Percentiles rank a stretch among this genome's conserved stretches.
Evolutionary conservation across 2,888 invertebrate species (phyloP).

Genomic region (Galerucella pusilla): DNA sequence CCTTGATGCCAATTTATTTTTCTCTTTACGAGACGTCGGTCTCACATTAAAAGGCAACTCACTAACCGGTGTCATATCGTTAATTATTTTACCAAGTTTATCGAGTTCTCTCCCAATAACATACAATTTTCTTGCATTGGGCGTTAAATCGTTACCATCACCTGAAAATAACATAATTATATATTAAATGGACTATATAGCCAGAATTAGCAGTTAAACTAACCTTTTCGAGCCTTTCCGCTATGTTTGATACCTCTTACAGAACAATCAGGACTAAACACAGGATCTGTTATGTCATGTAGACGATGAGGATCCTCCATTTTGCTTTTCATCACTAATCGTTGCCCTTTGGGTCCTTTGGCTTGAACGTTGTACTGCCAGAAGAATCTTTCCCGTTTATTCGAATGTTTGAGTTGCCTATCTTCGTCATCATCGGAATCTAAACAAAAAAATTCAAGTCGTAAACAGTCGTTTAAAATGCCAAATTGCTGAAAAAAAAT

Average conservation of each 20-base stretch:
- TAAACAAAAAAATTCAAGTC: slow-evolving; percentile 48
- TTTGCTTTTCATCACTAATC: slow-evolving; percentile 85
- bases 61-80: slow-evolving; percentile 95
- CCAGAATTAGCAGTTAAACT: not conserved
- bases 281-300: slow-evolving; percentile 93
- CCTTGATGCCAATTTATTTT: slow-evolving; percentile 96
- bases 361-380: slow-evolving; percentile 99
- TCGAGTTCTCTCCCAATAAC: slow-evolving; percentile 93
- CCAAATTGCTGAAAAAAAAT: not conserved
- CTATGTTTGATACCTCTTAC: slow-evolving; percentile 91
- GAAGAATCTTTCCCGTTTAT: slow-evolving; percentile 87
- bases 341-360: slow-evolving; percentile 96
- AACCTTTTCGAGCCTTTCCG: slow-evolving; percentile 67
- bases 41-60: slow-evolving; percentile 90
- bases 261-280: slow-evolving; percentile 93
- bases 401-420: slow-evolving; percentile 55
- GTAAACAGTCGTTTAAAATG: not conserved
- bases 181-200: too few relatives aligned
- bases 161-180: slow-evolving; percentile 66
- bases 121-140: slow-evolving; percentile 91
- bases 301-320: slow-evolving; percentile 92
- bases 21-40: slow-evolving; percentile 95
- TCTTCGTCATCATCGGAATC: slow-evolving; percentile 74
- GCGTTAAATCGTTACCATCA: slow-evolving; percentile 97
- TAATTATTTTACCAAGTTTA: slow-evolving; percentile 89